A percentile compares a stretch with the other conserved stretches of the same genome.
Conservation (phyloP, 2,113 vertebrate genomes). For the Elephas maximus region DNA sequence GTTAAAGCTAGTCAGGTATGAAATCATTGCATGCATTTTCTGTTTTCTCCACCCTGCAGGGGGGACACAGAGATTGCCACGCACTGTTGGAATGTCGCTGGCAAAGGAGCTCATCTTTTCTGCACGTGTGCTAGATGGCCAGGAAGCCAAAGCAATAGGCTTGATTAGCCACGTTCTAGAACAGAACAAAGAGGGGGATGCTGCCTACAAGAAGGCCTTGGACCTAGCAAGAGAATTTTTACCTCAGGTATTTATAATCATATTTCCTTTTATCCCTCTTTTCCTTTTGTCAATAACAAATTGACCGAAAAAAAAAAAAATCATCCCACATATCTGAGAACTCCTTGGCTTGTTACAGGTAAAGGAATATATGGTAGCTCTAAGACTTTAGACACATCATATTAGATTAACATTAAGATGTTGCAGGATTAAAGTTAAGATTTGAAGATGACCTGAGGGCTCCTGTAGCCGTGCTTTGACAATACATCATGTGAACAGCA, state of each 20-base stretch:
- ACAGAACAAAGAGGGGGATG: slow-evolving; percentile 95
- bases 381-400: background rate
- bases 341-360: background rate
- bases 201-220: slow-evolving; percentile 95
- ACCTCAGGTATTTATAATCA: slow-evolving; percentile 92
- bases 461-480: background rate
- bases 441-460: background rate
- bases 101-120: slow-evolving; percentile 99
- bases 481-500: fast-evolving
- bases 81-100: slow-evolving; percentile 93
- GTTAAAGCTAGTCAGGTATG: background rate
- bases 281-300: background rate
- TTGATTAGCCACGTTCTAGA: slow-evolving; percentile 95
- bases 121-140: slow-evolving; percentile 93
- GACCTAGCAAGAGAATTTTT: slow-evolving; percentile 95
- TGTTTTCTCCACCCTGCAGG: slow-evolving; percentile 86
- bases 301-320: background rate
- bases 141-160: slow-evolving; percentile 93
- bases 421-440: background rate
- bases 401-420: background rate
- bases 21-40: background rate
- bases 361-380: background rate
- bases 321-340: fast-evolving
- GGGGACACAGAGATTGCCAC: slow-evolving; percentile 96
- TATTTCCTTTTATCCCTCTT: background rate